phyloP scores from a whole-genome alignment of 2,113 vertebrate species.

The Mustelus asterias region DNA sequence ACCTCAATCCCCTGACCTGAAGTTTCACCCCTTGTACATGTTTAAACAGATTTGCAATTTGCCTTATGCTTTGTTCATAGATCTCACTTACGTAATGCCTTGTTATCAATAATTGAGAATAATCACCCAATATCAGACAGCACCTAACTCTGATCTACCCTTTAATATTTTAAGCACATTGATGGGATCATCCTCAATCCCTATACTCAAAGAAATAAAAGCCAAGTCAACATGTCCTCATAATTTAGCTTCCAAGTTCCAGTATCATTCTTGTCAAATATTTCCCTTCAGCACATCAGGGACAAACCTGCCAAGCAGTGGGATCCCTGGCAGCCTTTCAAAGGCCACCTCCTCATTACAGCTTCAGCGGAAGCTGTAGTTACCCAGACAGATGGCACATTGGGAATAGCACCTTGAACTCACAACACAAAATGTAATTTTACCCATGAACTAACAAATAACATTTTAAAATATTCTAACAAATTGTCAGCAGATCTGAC shows the following conservation, averaged over 20 bases:
- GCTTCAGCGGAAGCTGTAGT: background rate
- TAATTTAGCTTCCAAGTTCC: background rate
- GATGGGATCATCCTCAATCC: background rate
- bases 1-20: background rate
- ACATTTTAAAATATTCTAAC: background rate
- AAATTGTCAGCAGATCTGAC: background rate
- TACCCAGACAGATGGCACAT: background rate
- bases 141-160: background rate
- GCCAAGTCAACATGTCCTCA: background rate
- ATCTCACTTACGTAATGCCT: background rate
- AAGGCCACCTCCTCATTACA: background rate
- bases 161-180: background rate
- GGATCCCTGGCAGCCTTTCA: background rate
- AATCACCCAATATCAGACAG: background rate
- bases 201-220: background rate
- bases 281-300: background rate
- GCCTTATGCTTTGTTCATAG: background rate
- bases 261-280: background rate
- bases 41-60: background rate
- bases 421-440: background rate
- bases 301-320: background rate
- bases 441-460: background rate
- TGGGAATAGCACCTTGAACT: background rate
- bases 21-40: background rate
- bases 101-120: background rate